These are phyloP conservation scores for Bombyx huttoni DNA, from an alignment of 2,888 invertebrate genomes.

Conservation along the genomic window DNA sequence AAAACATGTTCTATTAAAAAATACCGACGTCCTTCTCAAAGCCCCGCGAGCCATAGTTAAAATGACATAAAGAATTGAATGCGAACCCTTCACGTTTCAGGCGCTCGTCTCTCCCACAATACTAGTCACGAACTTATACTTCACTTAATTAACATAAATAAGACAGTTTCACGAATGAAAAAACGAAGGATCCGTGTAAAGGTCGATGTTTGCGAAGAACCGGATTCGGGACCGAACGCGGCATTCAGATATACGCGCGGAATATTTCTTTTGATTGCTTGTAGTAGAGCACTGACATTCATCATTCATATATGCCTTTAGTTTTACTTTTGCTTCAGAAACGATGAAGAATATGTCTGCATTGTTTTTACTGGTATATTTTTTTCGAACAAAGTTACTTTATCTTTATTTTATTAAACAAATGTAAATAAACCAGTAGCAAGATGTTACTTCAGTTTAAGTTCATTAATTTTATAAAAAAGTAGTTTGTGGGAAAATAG, in stretches of 20 bases:
- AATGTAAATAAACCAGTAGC: too few relatives aligned
- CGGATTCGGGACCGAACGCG: constrained; percentile 38
- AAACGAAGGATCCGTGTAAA: constrained; percentile 40
- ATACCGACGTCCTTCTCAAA: not conserved
- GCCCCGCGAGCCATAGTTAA: not conserved
- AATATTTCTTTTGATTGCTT: constrained; percentile 3
- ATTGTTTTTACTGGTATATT: too few relatives aligned
- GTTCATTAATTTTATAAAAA: too few relatives aligned
- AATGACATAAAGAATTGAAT: not conserved
- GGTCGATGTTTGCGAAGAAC: constrained; percentile 47
- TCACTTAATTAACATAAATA: constrained; percentile 71
- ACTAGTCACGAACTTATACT: constrained; percentile 71
- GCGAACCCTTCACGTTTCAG: constrained; percentile 40
- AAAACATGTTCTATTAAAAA: not conserved
- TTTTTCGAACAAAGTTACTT: too few relatives aligned
- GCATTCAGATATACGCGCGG: constrained; percentile 9
- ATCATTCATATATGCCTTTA: not conserved
- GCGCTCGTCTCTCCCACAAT: constrained; percentile 40
- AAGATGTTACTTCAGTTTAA: too few relatives aligned
- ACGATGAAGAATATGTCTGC: not conserved
- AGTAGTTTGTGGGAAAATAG: too few relatives aligned
- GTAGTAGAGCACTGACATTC: not conserved
- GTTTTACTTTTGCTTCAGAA: not conserved
- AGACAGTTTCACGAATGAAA: constrained; percentile 63
- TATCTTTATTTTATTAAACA: too few relatives aligned